Evolutionary conservation across 2,113 vertebrate species (phyloP), one percentile per base, ranked within the genome.

Genomic region (Choloepus hoffmanni): DNA sequence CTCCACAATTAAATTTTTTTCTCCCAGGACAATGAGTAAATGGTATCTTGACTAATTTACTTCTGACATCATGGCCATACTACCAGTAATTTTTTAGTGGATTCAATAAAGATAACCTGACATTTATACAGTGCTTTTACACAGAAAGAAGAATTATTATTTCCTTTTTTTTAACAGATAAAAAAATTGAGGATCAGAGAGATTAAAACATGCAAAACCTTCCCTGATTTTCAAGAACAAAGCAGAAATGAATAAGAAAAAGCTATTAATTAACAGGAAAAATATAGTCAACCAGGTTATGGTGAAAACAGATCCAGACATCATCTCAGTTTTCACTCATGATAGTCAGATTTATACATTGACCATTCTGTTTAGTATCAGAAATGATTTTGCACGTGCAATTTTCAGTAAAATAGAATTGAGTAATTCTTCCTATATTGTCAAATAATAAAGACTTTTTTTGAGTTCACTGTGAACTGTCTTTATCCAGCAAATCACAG

Each of bases 401-500:
- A 4, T 85, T 96, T 90, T 67, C 18, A 76, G 3, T 84, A 91
- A 90, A 90, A 82, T 33, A 62, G 50, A 96, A 74, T 48, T 85
- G 60, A 91, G 7, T 72, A 53, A 58, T 67, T 68, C 14, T 85
- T 94, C 21, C 45, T 89, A 30, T 30, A 58, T 78, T 9, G 24
- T 87, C 85, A 95, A 85, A 94, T 10, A 67, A 11, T 58, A 50
- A 91, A 91, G 60, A 68, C 89, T 84, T 86, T 87, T 73, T 45
- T 43, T n/a, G 48, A 50, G 24, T 93, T 9, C 11, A 62, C 28
- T 65, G 7, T 86, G 78, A 94, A 92, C 24, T 84, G 55, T 23
- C 92, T 93, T 92, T 79, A 94, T 79, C 62, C 76, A 93, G 5
- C 93, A 90, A 94, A 93, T 96, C 55, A 95, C 48, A 87, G 6